A percentile compares a stretch with the other conserved stretches of the same genome.
phyloP scores from a whole-genome alignment of 2,113 vertebrate species.

The Dolichotis patagonum region DNA sequence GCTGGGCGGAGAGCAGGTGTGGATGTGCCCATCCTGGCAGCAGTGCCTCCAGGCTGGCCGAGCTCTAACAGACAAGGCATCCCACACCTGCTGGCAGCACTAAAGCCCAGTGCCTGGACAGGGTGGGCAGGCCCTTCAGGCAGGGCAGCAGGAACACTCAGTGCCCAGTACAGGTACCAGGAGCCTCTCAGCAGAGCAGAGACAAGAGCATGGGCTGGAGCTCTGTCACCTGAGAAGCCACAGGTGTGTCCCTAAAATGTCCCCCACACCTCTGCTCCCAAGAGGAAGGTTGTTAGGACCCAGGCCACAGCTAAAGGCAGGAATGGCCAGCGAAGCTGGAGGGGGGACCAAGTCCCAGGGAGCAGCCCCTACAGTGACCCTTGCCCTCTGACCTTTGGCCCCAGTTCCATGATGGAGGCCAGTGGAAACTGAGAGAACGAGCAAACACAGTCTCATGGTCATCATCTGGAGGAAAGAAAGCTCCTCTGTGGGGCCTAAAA shows the following conservation, averaged over 20 bases:
- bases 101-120: not conserved
- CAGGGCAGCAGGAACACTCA: not conserved
- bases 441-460: not conserved
- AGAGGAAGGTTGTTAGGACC: not conserved
- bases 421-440: not conserved
- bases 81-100: not conserved
- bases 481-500: not conserved
- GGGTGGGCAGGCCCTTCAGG: not conserved
- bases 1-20: not conserved
- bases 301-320: not conserved
- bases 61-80: not conserved
- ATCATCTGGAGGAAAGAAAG: not conserved
- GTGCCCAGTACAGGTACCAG: not conserved
- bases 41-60: not conserved
- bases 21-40: not conserved
- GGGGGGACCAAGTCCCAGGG: not conserved
- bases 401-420: too few species aligned
- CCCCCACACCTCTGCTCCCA: not conserved
- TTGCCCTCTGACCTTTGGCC: not conserved
- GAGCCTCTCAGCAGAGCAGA: too few species aligned
- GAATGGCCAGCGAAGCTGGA: not conserved
- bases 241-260: not conserved
- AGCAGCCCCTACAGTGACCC: not conserved
- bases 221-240: not conserved
- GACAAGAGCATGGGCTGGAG: too few species aligned